Percentiles rank a stretch among this genome's conserved stretches.
phyloP scores from a whole-genome alignment of 2,797 vertebrate species.

The Mormyrops attenuatus region DNA sequence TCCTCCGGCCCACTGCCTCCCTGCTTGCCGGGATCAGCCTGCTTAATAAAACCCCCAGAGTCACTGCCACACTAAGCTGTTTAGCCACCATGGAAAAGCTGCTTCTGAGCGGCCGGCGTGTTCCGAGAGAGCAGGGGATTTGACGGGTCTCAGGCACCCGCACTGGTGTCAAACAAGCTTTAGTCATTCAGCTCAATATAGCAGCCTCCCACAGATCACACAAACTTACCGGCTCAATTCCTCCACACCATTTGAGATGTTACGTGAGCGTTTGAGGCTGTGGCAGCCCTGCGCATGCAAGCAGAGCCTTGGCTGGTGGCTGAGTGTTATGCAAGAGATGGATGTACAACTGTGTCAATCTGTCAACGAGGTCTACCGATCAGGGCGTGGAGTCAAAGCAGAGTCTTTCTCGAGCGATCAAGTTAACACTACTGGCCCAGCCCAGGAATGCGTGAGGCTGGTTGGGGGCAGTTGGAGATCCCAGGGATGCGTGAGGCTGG shows the following conservation, averaged over 20 bases:
- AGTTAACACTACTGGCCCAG: not conserved
- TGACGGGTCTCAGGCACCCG: not conserved
- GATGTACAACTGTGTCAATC: not conserved
- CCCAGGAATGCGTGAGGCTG: not conserved
- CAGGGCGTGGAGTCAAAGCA: not conserved
- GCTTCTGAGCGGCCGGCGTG: not conserved
- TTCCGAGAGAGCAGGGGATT: not conserved
- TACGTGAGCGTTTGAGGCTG: not conserved
- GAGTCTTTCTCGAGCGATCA: not conserved
- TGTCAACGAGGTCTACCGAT: not conserved
- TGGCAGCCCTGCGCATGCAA: not conserved
- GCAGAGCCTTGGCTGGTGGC: not conserved
- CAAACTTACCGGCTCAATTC: not conserved
- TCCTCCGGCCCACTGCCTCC: not conserved
- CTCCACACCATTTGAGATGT: not conserved
- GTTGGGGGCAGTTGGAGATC: not conserved
- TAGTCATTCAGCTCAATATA: not conserved
- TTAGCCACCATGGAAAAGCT: not conserved
- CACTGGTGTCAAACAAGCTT: not conserved
- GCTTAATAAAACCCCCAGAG: not conserved
- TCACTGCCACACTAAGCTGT: not conserved
- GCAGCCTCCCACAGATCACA: not conserved
- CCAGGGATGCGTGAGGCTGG: not conserved
- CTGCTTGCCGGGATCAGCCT: not conserved
- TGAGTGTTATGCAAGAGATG: not conserved